phyloP scores from a whole-genome alignment of 2,113 vertebrate species.

The mouse (Mus musculus) region GRCm39 chr13:45438501-45439000 shows the following conservation, averaged over 20 bases:
- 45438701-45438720: background rate
- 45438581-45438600: background rate
- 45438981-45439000: background rate
- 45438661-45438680: background rate
- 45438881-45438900: background rate
- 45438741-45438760: background rate
- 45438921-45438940: background rate
- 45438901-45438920: background rate
- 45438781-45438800: background rate
- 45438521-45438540: background rate
- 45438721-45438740: background rate
- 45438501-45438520: background rate
- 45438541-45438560: background rate
- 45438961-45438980: background rate
- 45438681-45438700: background rate
- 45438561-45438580: background rate
- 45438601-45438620: background rate
- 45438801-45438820: background rate
- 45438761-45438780: background rate
- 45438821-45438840: slow-evolving; percentile 45
- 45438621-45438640: background rate
- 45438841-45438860: background rate
- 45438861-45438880: background rate
- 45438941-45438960: background rate
- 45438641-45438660: background rate